Percentiles rank a stretch among this genome's conserved stretches.
Conservation (phyloP, 1,140 invertebrate species). For the Dufourea novaeangliae region DNA sequence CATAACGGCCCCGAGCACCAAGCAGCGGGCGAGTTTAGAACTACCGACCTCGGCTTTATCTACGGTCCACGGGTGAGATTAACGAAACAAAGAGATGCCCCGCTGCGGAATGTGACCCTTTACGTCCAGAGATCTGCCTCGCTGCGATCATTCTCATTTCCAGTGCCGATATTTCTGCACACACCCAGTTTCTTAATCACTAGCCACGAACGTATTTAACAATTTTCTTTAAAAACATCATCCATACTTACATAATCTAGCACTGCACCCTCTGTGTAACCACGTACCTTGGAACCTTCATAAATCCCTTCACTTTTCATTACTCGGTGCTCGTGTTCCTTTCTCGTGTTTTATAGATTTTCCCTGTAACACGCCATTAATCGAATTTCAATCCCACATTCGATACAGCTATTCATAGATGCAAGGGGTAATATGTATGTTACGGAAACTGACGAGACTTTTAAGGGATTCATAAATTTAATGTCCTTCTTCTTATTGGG, state of each 20-base stretch:
- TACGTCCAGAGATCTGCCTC: conserved; percentile 5
- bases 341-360: conserved; percentile 4
- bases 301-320: conserved; percentile 11
- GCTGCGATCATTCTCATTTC: conserved; percentile 24
- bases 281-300: not conserved
- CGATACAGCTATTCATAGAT: not conserved
- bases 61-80: conserved; percentile 51
- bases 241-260: too few relatives aligned
- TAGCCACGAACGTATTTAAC: not conserved
- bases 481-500: not conserved
- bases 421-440: not conserved
- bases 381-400: not conserved
- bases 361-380: conserved; percentile 1
- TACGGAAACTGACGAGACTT: not conserved
- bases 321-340: not conserved
- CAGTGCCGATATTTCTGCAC: too few relatives aligned
- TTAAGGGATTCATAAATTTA: not conserved
- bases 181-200: not conserved
- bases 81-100: conserved; percentile 60
- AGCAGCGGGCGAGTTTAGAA: conserved; percentile 53
- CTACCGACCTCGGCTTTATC: conserved; percentile 57
- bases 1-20: conserved; percentile 51
- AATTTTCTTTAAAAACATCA: not conserved
- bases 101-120: conserved; percentile 32
- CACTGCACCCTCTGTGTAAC: too few relatives aligned